Evolutionary conservation across 2,888 invertebrate genomes (phyloP).

Genomic region (Andrena minutula): DNA sequence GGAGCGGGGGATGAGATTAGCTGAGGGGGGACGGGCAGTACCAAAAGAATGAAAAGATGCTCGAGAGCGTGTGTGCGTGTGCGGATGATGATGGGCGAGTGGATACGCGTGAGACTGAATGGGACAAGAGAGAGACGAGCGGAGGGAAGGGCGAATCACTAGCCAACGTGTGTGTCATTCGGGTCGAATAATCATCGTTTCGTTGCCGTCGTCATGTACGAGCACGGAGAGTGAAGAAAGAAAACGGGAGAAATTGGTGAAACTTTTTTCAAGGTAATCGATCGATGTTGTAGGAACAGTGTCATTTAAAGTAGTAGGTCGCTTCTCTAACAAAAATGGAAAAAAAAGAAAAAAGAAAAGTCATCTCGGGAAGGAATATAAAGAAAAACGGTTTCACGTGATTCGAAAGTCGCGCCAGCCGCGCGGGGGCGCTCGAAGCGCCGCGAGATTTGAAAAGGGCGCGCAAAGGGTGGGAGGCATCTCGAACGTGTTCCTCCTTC

Average conservation of each 20-base stretch:
- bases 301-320: slow-evolving; percentile 80
- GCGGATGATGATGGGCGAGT: slow-evolving; percentile 25
- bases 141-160: slow-evolving; percentile 39
- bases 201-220: slow-evolving; percentile 70
- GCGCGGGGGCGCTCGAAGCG: slow-evolving; percentile 31
- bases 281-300: slow-evolving; percentile 82
- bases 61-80: slow-evolving; percentile 42
- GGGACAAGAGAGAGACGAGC: slow-evolving; percentile 23
- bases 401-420: slow-evolving; percentile 56
- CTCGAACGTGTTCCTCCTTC: background rate
- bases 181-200: slow-evolving; percentile 69
- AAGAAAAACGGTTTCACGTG: slow-evolving; percentile 34
- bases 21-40: background rate
- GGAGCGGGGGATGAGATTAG: too few species aligned
- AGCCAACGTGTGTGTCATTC: slow-evolving; percentile 68
- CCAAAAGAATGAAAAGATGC: slow-evolving; percentile 19
- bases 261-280: slow-evolving; percentile 78
- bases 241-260: slow-evolving; percentile 63
- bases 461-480: background rate
- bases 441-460: slow-evolving; percentile 39
- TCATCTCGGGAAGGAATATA: slow-evolving; percentile 51
- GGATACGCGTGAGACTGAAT: slow-evolving; percentile 39
- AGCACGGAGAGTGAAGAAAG: slow-evolving; percentile 51
- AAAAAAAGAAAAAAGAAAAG: slow-evolving; percentile 40
- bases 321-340: slow-evolving; percentile 76